Percentiles rank a stretch among this genome's conserved stretches.
These are phyloP conservation scores for Harpalus rubripes DNA, from an alignment of 2,888 invertebrate species.

Conservation along the genomic window DNA sequence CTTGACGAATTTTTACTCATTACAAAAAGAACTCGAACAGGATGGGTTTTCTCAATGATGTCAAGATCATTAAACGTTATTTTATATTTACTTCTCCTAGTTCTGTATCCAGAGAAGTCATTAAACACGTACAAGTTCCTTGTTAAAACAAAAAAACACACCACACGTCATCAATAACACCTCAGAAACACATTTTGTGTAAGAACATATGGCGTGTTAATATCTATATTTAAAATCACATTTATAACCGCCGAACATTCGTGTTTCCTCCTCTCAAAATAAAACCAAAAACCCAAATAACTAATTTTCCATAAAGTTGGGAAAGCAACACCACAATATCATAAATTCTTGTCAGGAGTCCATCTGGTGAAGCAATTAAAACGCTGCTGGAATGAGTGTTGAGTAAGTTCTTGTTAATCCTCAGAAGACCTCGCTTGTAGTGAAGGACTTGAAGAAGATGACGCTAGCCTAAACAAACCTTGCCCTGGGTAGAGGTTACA, in stretches of 20 bases:
- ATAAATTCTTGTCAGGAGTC: conserved; percentile 36
- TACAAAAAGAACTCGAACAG: background rate
- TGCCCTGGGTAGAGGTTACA: conserved; percentile 23
- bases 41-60: background rate
- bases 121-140: conserved; percentile 11
- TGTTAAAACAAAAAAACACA: conserved; percentile 30
- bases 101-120: conserved; percentile 8
- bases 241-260: conserved; percentile 23
- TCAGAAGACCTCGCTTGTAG: background rate
- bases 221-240: conserved; percentile 49
- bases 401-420: conserved; percentile 23
- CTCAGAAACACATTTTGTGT: conserved; percentile 42
- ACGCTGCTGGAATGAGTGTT: conserved; percentile 9
- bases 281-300: conserved; percentile 37
- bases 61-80: background rate
- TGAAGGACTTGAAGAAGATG: background rate
- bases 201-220: conserved; percentile 46
- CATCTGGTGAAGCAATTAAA: conserved; percentile 51
- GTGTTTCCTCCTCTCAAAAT: conserved; percentile 29
- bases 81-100: background rate
- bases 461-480: conserved; percentile 23
- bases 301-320: conserved; percentile 36
- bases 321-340: conserved; percentile 22
- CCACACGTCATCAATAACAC: conserved; percentile 39
- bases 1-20: no score